Base-by-base conservation (phyloP, 2,888 invertebrate genomes). In the Odiellus spinosus region DNA sequence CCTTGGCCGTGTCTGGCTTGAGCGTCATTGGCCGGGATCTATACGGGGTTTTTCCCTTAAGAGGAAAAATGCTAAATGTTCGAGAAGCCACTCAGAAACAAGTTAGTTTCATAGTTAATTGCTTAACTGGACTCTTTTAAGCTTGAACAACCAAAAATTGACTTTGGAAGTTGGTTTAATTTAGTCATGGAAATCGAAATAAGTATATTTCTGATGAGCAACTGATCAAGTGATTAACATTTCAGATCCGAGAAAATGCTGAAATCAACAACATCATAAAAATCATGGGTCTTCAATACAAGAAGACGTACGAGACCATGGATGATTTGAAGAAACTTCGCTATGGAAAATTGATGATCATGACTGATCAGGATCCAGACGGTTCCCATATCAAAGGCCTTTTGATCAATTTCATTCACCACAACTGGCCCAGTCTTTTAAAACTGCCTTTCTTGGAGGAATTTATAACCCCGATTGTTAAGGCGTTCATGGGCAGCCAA, bases 341-440 rank as follows among this genome's bases (percentile, higher is more conserved):
- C 45, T 93, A 93, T 58, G 91, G 93, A 44, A 87, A 84, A 69
- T 72, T 95, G 43, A 96, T 96, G 96, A 95, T 96, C 51, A 96
- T 96, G 96, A 93, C 96, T 44, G 95, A 96, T 93, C 91, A 93
- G 82, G 47, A 61, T 61, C 95, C 95, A 69, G 96, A 98, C 61
- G 96, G 96, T 32, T 95, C 95, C 0, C 96, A 96, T 64, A 96
- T 96, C 59, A 96, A 95, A 71, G 96, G 96, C 3, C 71, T 98
- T 12, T 74, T 98, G 42, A 93, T 98, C 49, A 98, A 98, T 70
- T 98, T 98, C 61, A 81, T 98, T 53, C 96, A 98, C 67, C 83
- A 87, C 65, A 95, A 95, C 65, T 96, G 96, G 96, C 96, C 96
- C 0, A 82, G 85, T 49, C 68, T 98, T 42, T 67, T 98, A 19